A percentile compares a stretch with the other conserved stretches of the same genome.
These are phyloP conservation scores for Thecophora atra DNA, from an alignment of 2,888 invertebrate genomes.

Conservation along the genomic window DNA sequence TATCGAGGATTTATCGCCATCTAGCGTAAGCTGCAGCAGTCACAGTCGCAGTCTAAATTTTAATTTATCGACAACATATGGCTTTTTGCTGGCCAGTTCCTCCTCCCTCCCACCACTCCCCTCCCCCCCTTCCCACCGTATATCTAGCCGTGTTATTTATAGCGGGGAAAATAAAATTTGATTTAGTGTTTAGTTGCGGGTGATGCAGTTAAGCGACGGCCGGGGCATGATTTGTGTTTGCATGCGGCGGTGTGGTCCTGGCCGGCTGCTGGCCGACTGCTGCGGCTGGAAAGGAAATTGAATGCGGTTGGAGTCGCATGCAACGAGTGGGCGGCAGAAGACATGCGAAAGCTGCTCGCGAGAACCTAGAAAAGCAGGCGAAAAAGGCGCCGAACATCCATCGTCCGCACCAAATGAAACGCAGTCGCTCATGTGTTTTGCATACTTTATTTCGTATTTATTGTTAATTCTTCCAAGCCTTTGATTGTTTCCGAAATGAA, in stretches of 20 bases:
- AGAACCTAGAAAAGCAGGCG: background rate
- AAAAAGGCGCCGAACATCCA: no score
- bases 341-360: background rate
- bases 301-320: constrained; percentile 6
- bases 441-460: constrained; percentile 25
- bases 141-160: constrained; percentile 33
- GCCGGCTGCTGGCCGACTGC: background rate
- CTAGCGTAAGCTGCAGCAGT: constrained; percentile 27
- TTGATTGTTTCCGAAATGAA: constrained; percentile 23
- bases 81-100: constrained; percentile 39
- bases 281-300: constrained; percentile 16
- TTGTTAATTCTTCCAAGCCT: constrained; percentile 33
- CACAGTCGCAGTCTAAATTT: constrained; percentile 51
- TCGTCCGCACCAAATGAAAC: background rate
- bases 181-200: constrained; percentile 55
- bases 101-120: background rate
- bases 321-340: background rate
- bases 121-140: background rate
- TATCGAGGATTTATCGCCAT: constrained; percentile 37
- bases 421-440: background rate
- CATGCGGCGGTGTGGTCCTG: background rate
- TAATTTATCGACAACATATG: constrained; percentile 65
- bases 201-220: constrained; percentile 25
- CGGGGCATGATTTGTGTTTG: constrained; percentile 26
- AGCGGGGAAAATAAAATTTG: constrained; percentile 63